Conservation (phyloP, 2,888 invertebrate genomes). For the Ischnus inquisitorius region DNA sequence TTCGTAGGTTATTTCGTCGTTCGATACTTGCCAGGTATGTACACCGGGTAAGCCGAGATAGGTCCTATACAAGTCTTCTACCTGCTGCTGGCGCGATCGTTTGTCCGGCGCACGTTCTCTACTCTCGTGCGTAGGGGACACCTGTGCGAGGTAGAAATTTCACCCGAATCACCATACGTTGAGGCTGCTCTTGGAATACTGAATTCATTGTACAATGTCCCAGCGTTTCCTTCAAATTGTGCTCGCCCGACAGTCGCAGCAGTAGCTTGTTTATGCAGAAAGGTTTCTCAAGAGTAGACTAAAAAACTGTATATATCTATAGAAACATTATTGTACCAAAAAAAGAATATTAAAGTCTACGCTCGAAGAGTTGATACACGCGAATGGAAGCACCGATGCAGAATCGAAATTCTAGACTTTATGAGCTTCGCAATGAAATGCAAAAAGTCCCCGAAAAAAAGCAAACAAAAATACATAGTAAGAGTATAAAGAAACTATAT, state of each 20-base stretch:
- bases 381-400: not conserved
- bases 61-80: conserved; percentile 47
- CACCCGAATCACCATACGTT: conserved; percentile 67
- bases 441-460: not conserved
- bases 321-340: too few species aligned
- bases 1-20: conserved; percentile 13
- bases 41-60: conserved; percentile 53
- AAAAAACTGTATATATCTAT: not conserved
- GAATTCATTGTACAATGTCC: conserved; percentile 51
- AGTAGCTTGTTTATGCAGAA: conserved; percentile 19
- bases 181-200: conserved; percentile 60
- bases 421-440: not conserved
- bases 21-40: conserved; percentile 29
- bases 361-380: not conserved
- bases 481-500: conserved; percentile 3
- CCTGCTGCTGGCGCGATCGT: conserved; percentile 46
- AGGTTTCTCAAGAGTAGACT: not conserved
- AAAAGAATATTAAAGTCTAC: conserved; percentile 39
- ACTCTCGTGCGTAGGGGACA: conserved; percentile 39
- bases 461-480: not conserved
- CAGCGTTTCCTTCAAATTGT: conserved; percentile 33
- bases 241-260: conserved; percentile 23
- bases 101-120: conserved; percentile 31
- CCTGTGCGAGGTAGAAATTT: conserved; percentile 66
- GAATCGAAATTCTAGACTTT: not conserved